These are phyloP conservation scores for Malthinus seriepunctatus DNA, from an alignment of 2,888 invertebrate species.

Conservation along the genomic window DNA sequence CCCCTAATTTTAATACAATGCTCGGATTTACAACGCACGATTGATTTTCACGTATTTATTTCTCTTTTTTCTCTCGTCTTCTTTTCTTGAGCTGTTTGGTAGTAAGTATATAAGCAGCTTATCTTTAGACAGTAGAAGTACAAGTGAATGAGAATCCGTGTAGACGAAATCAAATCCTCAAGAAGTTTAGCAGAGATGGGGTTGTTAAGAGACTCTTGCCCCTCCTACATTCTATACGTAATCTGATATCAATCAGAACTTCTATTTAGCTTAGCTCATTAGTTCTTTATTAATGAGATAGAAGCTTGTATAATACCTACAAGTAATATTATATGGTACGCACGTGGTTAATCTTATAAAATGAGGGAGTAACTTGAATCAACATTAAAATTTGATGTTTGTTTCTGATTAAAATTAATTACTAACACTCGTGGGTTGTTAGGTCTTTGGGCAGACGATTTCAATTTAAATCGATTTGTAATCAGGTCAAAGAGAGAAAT, in stretches of 20 bases:
- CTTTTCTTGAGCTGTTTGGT: constrained; percentile 26
- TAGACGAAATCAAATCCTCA: constrained; percentile 43
- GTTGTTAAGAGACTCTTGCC: constrained; percentile 44
- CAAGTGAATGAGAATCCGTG: constrained; percentile 37
- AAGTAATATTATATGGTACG: constrained; percentile 14
- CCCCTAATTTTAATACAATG: too few species aligned
- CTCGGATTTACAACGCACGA: constrained; percentile 16
- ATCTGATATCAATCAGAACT: constrained; percentile 38
- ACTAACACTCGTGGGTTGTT: background rate
- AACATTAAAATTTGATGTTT: constrained; percentile 6
- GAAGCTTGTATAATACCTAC: too few species aligned
- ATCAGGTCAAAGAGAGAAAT: too few species aligned
- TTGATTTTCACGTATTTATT: constrained; percentile 25
- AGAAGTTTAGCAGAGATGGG: constrained; percentile 42
- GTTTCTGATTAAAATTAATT: constrained; percentile 21
- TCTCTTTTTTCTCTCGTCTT: background rate
- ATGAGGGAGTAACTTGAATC: constrained; percentile 11
- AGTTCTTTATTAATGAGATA: constrained; percentile 30
- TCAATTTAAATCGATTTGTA: too few species aligned
- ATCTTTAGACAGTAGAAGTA: constrained; percentile 38
- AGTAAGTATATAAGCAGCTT: constrained; percentile 37
- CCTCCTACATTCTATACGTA: constrained; percentile 36
- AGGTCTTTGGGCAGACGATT: too few species aligned
- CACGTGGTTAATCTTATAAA: constrained; percentile 24
- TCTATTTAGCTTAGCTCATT: constrained; percentile 34